A percentile compares a stretch with the other conserved stretches of the same genome.
phyloP scores from a whole-genome alignment of 1,140 invertebrate genomes.

The Dendrolimus kikuchii region DNA sequence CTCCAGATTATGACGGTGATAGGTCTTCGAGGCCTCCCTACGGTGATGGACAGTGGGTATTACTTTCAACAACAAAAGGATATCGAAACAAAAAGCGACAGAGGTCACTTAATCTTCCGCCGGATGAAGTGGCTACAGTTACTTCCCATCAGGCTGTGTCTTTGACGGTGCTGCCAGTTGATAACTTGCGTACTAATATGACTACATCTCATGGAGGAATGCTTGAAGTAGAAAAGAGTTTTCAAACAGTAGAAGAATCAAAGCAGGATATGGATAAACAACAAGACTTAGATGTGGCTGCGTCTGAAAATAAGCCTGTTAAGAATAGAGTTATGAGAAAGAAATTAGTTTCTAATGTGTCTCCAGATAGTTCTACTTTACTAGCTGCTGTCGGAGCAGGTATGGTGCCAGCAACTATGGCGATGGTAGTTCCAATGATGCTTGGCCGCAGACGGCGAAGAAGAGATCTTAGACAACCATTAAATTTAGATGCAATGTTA shows the following conservation, averaged over 20 bases:
- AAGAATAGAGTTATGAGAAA: conserved; percentile 50
- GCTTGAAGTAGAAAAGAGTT: conserved; percentile 81
- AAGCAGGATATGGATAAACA: conserved; percentile 60
- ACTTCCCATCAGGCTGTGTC: conserved; percentile 74
- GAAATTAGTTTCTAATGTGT: conserved; percentile 38
- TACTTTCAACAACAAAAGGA: conserved; percentile 83
- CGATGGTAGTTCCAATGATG: conserved; percentile 84
- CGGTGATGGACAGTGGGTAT: conserved; percentile 83
- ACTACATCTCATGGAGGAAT: conserved; percentile 83
- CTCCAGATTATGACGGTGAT: conserved; percentile 44
- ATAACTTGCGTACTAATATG: conserved; percentile 76
- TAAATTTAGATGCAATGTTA: conserved; percentile 23
- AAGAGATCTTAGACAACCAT: conserved; percentile 25
- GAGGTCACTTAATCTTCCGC: conserved; percentile 49
- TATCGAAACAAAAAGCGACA: conserved; percentile 73
- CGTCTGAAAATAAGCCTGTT: conserved; percentile 35
- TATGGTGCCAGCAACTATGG: conserved; percentile 85
- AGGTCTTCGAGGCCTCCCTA: conserved; percentile 72
- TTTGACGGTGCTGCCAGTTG: conserved; percentile 80
- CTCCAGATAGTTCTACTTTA: conserved; percentile 73
- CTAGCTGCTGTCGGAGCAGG: conserved; percentile 83
- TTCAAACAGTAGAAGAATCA: conserved; percentile 78
- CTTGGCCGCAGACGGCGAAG: conserved; percentile 74
- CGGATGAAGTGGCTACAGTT: conserved; percentile 34
- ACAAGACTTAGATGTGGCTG: conserved; percentile 37